phyloP scores from a whole-genome alignment of 2,113 vertebrate genomes.

The Kryptolebias marmoratus region DNA sequence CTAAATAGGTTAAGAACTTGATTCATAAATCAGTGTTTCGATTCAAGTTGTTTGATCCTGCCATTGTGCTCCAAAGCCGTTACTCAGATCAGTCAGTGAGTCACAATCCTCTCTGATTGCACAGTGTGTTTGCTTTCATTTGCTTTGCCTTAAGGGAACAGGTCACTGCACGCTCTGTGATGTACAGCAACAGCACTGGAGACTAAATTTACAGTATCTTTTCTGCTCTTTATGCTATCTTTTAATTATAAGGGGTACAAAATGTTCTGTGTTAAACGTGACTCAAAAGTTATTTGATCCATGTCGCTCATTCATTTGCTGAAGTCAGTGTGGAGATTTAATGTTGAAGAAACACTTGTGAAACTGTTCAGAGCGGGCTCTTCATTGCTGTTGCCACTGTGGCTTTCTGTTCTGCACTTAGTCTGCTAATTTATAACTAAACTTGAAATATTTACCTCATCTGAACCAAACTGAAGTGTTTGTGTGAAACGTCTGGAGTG shows the following conservation, averaged over 20 bases:
- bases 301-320: background rate
- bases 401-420: slow-evolving; percentile 12
- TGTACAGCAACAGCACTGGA: background rate
- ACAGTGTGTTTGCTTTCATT: background rate
- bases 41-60: background rate
- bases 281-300: background rate
- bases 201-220: background rate
- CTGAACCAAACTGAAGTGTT: slow-evolving; percentile 1
- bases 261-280: background rate
- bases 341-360: background rate
- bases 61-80: background rate
- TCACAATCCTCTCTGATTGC: background rate
- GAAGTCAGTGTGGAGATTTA: slow-evolving; percentile 8
- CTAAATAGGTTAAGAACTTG: background rate
- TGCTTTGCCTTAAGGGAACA: background rate
- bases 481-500: slow-evolving; percentile 7
- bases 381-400: slow-evolving; percentile 11
- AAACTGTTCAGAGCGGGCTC: background rate
- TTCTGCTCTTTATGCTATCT: background rate
- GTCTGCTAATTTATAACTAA: slow-evolving; percentile 14
- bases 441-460: slow-evolving; percentile 38
- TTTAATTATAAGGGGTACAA: background rate
- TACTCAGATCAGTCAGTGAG: background rate
- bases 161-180: too few species aligned
- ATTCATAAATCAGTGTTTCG: background rate